Evolutionary conservation across 2,113 vertebrate species (phyloP).

Genomic region (Zapornia atra): DNA sequence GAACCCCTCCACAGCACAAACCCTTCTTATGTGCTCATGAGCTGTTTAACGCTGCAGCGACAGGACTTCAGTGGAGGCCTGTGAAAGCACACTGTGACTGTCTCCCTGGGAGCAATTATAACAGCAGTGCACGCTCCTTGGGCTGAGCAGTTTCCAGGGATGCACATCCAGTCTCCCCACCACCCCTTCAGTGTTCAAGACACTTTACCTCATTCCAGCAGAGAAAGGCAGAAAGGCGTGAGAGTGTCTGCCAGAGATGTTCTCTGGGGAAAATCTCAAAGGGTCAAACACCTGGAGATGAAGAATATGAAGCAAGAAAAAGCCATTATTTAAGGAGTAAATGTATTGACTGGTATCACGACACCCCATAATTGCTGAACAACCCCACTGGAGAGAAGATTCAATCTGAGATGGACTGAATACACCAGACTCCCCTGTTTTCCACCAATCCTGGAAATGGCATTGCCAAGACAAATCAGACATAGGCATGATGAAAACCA

Average conservation of each 20-base stretch:
- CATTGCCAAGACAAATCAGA: background rate
- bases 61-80: background rate
- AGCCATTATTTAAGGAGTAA: background rate
- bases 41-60: background rate
- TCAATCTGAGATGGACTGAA: background rate
- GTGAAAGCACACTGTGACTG: background rate
- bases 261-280: slow-evolving; percentile 83
- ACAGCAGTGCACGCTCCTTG: background rate
- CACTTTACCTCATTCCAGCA: slow-evolving; percentile 68
- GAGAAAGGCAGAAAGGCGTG: slow-evolving; percentile 87
- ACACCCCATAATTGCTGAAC: background rate
- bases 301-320: background rate
- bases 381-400: background rate
- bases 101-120: background rate
- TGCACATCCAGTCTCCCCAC: background rate
- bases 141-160: background rate
- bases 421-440: background rate
- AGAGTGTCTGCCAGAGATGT: slow-evolving; percentile 76
- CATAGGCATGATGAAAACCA: background rate
- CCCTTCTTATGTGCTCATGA: background rate
- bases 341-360: fast-evolving
- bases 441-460: background rate
- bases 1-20: background rate
- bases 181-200: background rate
- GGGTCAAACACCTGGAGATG: slow-evolving; percentile 83